Conservation (phyloP, 2,888 invertebrate species). For the Emesis furor region DNA sequence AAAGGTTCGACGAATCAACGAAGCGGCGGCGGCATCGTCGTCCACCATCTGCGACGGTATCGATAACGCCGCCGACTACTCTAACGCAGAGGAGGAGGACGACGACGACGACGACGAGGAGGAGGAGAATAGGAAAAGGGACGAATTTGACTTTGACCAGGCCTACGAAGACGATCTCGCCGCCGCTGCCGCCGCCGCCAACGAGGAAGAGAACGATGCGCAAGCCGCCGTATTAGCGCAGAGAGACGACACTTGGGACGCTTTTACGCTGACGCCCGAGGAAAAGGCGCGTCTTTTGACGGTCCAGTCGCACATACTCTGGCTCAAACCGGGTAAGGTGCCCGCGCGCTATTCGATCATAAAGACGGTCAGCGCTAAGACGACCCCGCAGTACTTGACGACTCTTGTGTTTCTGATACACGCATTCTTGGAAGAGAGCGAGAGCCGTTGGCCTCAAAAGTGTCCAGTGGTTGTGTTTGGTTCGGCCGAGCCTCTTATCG, state of each 20-base stretch:
- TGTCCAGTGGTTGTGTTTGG: constrained; percentile 26
- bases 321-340: constrained; percentile 30
- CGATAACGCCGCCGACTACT: background rate
- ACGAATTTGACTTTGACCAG: background rate
- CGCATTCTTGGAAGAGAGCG: constrained; percentile 25
- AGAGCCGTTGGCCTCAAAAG: constrained; percentile 24
- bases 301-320: constrained; percentile 31
- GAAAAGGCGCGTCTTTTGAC: constrained; percentile 30
- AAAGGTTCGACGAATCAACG: constrained; percentile 22
- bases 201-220: background rate
- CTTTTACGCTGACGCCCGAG: constrained; percentile 24
- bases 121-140: too few species aligned
- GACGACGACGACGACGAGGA: too few species aligned
- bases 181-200: background rate
- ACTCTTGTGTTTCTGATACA: constrained; percentile 28
- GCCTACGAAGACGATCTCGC: background rate
- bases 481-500: constrained; percentile 9
- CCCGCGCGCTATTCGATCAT: constrained; percentile 26
- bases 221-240: background rate
- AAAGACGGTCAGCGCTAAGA: constrained; percentile 15
- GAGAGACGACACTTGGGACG: constrained; percentile 25
- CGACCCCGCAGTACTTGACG: constrained; percentile 21
- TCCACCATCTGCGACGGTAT: background rate
- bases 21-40: background rate
- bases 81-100: too few species aligned